Percentiles rank a stretch among this genome's conserved stretches.
These are phyloP conservation scores for Nothocercus nigrocapillus DNA, from an alignment of 2,113 vertebrate genomes.

Conservation along the genomic window DNA sequence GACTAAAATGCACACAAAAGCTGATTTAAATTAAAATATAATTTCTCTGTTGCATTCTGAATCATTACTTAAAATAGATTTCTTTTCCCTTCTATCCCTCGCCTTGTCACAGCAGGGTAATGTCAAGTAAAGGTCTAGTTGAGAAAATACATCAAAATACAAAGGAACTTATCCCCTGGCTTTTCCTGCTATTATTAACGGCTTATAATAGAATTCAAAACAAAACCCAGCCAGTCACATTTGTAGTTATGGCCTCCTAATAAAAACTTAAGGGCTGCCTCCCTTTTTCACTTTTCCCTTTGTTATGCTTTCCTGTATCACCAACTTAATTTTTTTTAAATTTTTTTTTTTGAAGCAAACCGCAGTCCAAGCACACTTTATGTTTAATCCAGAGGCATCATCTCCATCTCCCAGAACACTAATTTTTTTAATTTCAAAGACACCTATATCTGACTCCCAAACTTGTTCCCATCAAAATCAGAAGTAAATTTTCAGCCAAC, in stretches of 20 bases:
- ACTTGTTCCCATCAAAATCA: not conserved
- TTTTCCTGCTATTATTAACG: constrained; percentile 68
- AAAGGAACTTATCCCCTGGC: constrained; percentile 64
- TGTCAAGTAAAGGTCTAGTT: constrained; percentile 66
- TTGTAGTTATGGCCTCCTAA: not conserved
- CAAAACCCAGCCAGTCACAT: constrained; percentile 25
- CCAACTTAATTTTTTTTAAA: not conserved
- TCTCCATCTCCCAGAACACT: not conserved
- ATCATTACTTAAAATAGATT: constrained; percentile 49
- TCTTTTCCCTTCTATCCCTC: constrained; percentile 14
- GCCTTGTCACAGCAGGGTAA: constrained; percentile 51
- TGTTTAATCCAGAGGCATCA: not conserved
- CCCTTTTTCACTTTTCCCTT: not conserved
- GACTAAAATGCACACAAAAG: constrained; percentile 23
- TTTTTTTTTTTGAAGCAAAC: not conserved
- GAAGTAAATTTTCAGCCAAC: not conserved
- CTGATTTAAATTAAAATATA: constrained; percentile 54
- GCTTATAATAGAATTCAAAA: constrained; percentile 58
- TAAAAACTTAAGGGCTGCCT: not conserved
- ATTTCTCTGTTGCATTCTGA: constrained; percentile 26
- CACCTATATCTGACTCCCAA: not conserved
- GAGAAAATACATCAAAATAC: constrained; percentile 61
- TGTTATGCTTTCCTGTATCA: not conserved
- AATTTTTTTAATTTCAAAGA: not conserved
- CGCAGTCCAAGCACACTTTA: not conserved